These are phyloP conservation scores for Drosophila ironensis DNA, from an alignment of 1,140 invertebrate genomes.

Conservation along the genomic window DNA sequence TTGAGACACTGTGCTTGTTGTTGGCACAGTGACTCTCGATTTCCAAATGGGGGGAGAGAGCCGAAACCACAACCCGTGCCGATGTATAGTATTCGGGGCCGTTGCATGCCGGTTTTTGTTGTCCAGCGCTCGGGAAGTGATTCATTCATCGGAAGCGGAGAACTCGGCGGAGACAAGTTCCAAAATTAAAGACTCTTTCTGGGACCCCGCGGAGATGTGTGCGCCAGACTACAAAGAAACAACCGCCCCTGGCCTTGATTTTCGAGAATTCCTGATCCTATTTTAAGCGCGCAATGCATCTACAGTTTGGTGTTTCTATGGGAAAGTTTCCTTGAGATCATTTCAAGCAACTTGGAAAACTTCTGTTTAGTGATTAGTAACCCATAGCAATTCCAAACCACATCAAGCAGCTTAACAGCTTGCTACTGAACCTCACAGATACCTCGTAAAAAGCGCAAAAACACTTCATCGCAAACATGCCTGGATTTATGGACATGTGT, in stretches of 20 bases:
- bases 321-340: no score
- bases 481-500: not conserved
- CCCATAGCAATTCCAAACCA: no score
- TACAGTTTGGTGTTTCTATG: no score
- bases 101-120: constrained; percentile 50
- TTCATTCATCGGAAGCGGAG: constrained; percentile 23
- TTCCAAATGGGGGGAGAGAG: not conserved
- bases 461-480: constrained; percentile 2
- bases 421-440: not conserved
- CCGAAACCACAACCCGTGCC: constrained; percentile 3
- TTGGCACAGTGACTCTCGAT: not conserved
- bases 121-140: constrained; percentile 14
- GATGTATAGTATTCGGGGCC: constrained; percentile 16
- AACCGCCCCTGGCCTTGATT: constrained; percentile 34
- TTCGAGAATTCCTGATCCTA: constrained; percentile 11
- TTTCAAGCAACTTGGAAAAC: no score
- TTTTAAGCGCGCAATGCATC: not conserved
- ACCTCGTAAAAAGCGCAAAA: not conserved
- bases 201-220: constrained; percentile 7
- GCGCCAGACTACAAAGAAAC: not conserved
- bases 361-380: no score
- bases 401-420: not conserved
- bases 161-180: constrained; percentile 24
- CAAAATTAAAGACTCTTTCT: constrained; percentile 33
- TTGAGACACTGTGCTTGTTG: no score